Percentiles rank a stretch among this genome's conserved stretches.
Conservation (phyloP, 1,140 invertebrate genomes). For the Colletes gigas region DNA sequence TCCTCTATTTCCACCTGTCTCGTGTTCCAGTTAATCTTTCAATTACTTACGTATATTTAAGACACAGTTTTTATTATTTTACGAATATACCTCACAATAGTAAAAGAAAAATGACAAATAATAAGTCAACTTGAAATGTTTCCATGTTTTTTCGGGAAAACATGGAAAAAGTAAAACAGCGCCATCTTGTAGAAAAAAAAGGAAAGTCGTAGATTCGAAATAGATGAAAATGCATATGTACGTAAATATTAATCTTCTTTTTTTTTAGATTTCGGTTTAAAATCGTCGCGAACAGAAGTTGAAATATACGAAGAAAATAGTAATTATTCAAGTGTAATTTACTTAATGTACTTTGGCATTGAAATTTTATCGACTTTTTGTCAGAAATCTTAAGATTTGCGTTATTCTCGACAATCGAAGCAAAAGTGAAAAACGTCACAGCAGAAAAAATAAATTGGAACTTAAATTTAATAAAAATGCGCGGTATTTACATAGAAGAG, state of each 20-base stretch:
- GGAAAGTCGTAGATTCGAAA: not conserved
- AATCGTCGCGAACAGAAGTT: not conserved
- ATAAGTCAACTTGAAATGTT: too few relatives aligned
- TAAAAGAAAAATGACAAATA: too few relatives aligned
- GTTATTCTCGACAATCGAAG: slow-evolving; percentile 67
- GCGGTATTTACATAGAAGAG: slow-evolving; percentile 71
- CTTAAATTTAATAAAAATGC: slow-evolving; percentile 62
- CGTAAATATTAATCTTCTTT: not conserved
- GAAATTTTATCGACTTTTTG: slow-evolving; percentile 70
- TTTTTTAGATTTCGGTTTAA: not conserved
- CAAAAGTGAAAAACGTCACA: slow-evolving; percentile 66
- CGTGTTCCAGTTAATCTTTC: not conserved
- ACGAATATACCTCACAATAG: too few relatives aligned
- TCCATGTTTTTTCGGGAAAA: too few relatives aligned
- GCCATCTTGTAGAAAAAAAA: not conserved
- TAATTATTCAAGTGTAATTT: too few relatives aligned
- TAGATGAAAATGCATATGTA: not conserved
- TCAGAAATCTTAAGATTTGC: slow-evolving; percentile 69
- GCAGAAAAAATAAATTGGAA: slow-evolving; percentile 74
- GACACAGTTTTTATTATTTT: not conserved
- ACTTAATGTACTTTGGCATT: slow-evolving; percentile 76
- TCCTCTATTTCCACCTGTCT: too few relatives aligned
- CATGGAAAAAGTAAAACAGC: not conserved
- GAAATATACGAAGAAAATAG: not conserved
- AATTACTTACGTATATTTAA: slow-evolving; percentile 1